These are phyloP conservation scores for Barbus barbus DNA, from an alignment of 2,113 vertebrate species.

Conservation along the genomic window DNA sequence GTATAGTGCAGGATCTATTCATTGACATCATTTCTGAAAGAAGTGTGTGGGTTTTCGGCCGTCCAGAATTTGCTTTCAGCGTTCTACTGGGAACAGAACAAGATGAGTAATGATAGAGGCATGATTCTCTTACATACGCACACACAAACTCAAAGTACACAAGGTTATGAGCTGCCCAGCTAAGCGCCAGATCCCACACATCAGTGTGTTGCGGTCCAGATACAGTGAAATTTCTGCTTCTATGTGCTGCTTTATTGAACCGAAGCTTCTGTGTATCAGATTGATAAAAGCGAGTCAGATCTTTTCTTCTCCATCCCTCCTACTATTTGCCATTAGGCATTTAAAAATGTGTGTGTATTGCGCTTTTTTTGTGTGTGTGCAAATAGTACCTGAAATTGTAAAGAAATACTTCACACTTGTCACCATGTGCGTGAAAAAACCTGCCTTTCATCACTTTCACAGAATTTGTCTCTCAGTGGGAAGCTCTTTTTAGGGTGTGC, in stretches of 20 bases:
- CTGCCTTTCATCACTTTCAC: not conserved
- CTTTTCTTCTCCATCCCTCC: not conserved
- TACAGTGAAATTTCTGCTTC: too few species aligned
- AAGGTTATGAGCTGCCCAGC: constrained; percentile 6
- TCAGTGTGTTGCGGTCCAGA: not conserved
- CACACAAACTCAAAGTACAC: constrained; percentile 25
- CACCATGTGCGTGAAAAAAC: not conserved
- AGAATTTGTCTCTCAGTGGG: not conserved
- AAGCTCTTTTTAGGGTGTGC: not conserved
- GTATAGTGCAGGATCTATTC: not conserved
- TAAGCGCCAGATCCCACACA: constrained; percentile 6
- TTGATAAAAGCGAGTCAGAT: not conserved
- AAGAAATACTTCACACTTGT: not conserved
- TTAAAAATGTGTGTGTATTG: not conserved
- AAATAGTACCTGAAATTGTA: not conserved
- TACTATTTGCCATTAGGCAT: not conserved
- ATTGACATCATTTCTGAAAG: constrained; percentile 12
- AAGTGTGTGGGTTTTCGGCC: not conserved
- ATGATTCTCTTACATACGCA: constrained; percentile 19
- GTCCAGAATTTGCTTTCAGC: not conserved
- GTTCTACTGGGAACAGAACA: not conserved
- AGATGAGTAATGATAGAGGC: constrained; percentile 35
- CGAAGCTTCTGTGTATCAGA: not conserved
- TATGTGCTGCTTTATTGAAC: constrained; percentile 9
- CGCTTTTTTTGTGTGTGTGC: not conserved